A percentile compares a stretch with the other conserved stretches of the same genome.
phyloP scores from a whole-genome alignment of 2,888 invertebrate genomes.

The Laothoe populi region DNA sequence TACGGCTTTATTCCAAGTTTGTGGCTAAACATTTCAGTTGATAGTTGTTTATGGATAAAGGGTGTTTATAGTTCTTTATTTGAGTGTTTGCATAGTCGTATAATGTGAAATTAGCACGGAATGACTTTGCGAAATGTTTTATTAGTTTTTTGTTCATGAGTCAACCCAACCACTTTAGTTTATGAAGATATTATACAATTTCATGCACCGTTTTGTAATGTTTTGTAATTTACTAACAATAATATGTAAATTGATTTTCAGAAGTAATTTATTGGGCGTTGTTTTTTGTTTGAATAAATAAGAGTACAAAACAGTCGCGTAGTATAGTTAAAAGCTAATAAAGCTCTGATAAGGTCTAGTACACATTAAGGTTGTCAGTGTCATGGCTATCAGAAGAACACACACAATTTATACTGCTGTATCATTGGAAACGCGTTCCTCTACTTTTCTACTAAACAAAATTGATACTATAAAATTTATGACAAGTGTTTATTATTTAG shows the following conservation, averaged over 20 bases:
- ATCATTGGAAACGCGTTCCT: too few relatives aligned
- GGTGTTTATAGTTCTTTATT: constrained; percentile 68
- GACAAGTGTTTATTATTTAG: too few relatives aligned
- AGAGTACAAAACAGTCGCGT: background rate
- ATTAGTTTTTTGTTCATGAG: constrained; percentile 18
- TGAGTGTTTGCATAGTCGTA: constrained; percentile 60
- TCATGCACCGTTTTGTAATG: constrained; percentile 25
- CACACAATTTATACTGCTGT: too few relatives aligned
- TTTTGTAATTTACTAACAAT: constrained; percentile 39
- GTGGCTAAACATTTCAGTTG: constrained; percentile 80
- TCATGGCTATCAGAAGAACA: background rate
- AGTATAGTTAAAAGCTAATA: background rate
- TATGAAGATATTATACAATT: constrained; percentile 14
- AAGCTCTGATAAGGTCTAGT: background rate
- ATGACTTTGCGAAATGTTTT: constrained; percentile 30
- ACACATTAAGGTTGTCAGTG: background rate
- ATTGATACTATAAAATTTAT: too few relatives aligned
- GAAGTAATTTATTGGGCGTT: constrained; percentile 1
- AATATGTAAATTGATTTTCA: constrained; percentile 29
- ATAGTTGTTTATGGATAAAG: constrained; percentile 74
- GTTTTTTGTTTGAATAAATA: background rate
- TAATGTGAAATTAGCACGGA: constrained; percentile 56
- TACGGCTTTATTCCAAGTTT: constrained; percentile 76
- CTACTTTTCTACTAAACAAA: too few relatives aligned
- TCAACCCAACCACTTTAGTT: constrained; percentile 5